phyloP scores from a whole-genome alignment of 2,797 vertebrate species.

The Acipenser oxyrinchus region DNA sequence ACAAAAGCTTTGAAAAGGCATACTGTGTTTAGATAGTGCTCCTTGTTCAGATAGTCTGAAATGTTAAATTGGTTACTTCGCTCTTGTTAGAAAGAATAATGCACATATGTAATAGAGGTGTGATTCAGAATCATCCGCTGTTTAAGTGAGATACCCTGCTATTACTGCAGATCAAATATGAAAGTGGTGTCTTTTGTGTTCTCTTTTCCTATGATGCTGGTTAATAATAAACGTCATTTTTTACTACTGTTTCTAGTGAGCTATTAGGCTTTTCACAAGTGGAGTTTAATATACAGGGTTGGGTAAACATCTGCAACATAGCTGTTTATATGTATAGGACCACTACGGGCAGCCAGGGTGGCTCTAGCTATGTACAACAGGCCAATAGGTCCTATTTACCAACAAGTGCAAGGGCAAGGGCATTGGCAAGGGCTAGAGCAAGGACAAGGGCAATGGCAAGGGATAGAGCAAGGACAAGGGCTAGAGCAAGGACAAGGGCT shows the following conservation, averaged over 20 bases:
- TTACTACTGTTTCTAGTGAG: not conserved
- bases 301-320: no score
- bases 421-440: no score
- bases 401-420: no score
- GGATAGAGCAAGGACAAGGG: no score
- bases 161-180: not conserved
- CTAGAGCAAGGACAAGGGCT: no score
- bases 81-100: constrained; percentile 10
- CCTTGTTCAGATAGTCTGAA: constrained; percentile 2
- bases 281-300: no score
- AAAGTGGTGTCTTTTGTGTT: constrained; percentile 4
- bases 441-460: no score
- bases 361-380: no score
- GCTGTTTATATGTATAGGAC: no score
- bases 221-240: not conserved
- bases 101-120: constrained; percentile 3
- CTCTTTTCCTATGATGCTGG: not conserved
- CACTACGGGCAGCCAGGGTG: no score
- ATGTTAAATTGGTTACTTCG: constrained; percentile 5
- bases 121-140: constrained; percentile 7
- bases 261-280: no score
- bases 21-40: not conserved
- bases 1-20: constrained; percentile 3
- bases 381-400: no score
- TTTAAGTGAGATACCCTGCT: not conserved